Evolutionary conservation across 2,888 invertebrate genomes (phyloP), one percentile per base, ranked within the genome.

Genomic region (Julus scandinavius): DNA sequence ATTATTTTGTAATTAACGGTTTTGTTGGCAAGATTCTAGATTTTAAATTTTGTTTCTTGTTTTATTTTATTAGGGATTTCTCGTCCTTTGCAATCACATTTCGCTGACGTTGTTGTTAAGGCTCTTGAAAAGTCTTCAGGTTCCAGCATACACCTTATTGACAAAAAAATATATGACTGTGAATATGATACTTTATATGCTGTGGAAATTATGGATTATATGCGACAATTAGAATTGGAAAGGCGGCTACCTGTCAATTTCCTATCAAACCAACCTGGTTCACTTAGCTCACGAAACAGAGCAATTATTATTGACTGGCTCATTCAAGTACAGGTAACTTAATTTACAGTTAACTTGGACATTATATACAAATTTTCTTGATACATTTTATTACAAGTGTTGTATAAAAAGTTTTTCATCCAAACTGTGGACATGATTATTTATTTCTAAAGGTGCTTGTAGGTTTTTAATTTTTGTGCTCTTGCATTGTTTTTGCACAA

Each of bases 311-410:
- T 88, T 40, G 88, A 88, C 20, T 88, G 88, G 88, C 40, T 88
- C 11, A 86, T 88, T 41, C 88, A 88, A 49, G 88, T 88, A 4
- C 88, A 88, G 80, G 86, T 86, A 86, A 86, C 15, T 50, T 86
- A 4, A 54, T n/a, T n/a, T n/a, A n/a, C n/a, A n/a, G n/a, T n/a
- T n/a, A 29, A 29, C 29, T 29, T 29, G 0, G 29, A 1, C 29
- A 29, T 29, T 29, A 1, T 29, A 29, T 29, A 29, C 29, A 29
- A 29, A 29, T 29, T 29, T 29, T 0, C 29, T 29, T 29, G 29
- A 29, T 29, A 0, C 29, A 29, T 29, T 29, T 29, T 1, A n/a
- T 1, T 29, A 29, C 29, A 29, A 29, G 29, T 29, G 29, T 0
- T 29, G 29, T 29, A 29, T 0, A 29, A 29, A 29, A 29, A 29